Conservation (phyloP, 2,888 invertebrate genomes). For the Drosophila bunnanda region DNA sequence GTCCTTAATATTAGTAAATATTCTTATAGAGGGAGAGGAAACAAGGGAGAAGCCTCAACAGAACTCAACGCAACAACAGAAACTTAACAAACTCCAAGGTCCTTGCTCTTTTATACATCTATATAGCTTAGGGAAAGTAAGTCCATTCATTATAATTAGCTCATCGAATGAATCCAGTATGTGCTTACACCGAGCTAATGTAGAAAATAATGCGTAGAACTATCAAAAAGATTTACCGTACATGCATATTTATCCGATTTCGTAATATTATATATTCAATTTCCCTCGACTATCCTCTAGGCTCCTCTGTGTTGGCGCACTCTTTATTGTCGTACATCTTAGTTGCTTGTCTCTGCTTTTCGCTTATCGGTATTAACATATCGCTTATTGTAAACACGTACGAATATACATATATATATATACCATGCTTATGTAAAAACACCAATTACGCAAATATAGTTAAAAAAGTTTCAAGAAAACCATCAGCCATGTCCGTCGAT, state of each 20-base stretch:
- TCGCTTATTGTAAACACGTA: constrained; percentile 54
- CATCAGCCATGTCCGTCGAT: constrained; percentile 42
- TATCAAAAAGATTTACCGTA: constrained; percentile 64
- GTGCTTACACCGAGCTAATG: constrained; percentile 13
- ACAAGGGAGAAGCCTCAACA: constrained; percentile 5
- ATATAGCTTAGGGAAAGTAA: constrained; percentile 52
- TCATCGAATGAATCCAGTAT: constrained; percentile 38
- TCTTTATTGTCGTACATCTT: constrained; percentile 58
- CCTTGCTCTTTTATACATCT: constrained; percentile 31
- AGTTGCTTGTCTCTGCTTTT: constrained; percentile 18
- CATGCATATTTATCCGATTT: constrained; percentile 31
- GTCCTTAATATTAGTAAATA: constrained; percentile 15
- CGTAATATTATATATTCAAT: constrained; percentile 47
- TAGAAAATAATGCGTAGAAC: constrained; percentile 37
- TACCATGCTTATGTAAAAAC: constrained; percentile 57
- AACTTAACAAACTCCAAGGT: constrained; percentile 64
- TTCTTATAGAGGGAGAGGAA: constrained; percentile 25
- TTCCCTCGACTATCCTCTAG: constrained; percentile 17
- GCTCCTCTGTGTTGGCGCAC: constrained; percentile 9
- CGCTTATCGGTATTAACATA: constrained; percentile 35
- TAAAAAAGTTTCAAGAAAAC: constrained; percentile 68
- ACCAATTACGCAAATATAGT: constrained; percentile 69
- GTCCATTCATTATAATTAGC: constrained; percentile 25
- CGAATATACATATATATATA: constrained; percentile 54
- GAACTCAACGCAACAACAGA: constrained; percentile 52